phyloP scores from a whole-genome alignment of 2,797 vertebrate genomes.

The Sebastolobus alascanus region DNA sequence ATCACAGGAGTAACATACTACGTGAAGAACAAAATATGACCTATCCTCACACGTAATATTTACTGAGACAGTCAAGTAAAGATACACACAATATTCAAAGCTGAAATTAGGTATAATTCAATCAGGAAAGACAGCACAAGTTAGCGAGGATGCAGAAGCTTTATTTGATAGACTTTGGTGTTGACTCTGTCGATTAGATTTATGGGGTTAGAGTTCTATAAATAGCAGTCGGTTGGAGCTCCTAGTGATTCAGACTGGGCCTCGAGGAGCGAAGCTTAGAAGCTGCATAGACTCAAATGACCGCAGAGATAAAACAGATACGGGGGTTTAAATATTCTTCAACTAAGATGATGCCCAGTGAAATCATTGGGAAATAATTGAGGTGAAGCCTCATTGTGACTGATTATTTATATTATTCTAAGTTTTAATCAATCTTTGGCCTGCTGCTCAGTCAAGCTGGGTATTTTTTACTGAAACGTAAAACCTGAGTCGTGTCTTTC shows the following conservation, averaged over 20 bases:
- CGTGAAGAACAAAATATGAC: neutral
- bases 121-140: neutral
- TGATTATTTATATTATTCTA: neutral
- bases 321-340: neutral
- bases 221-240: neutral
- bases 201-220: neutral
- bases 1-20: neutral
- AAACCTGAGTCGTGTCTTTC: constrained; percentile 1
- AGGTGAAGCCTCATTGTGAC: neutral
- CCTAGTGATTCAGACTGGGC: neutral
- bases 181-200: neutral
- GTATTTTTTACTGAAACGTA: neutral
- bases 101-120: neutral
- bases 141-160: neutral
- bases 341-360: neutral
- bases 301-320: neutral
- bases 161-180: constrained; percentile 10
- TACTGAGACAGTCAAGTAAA: neutral
- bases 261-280: neutral
- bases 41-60: neutral
- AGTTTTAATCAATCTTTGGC: neutral
- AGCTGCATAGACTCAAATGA: neutral
- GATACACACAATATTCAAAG: neutral
- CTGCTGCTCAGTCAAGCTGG: neutral
- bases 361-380: neutral